These are phyloP conservation scores for Sternarchorhynchus goeldii DNA, from an alignment of 2,797 vertebrate species.

Conservation along the genomic window DNA sequence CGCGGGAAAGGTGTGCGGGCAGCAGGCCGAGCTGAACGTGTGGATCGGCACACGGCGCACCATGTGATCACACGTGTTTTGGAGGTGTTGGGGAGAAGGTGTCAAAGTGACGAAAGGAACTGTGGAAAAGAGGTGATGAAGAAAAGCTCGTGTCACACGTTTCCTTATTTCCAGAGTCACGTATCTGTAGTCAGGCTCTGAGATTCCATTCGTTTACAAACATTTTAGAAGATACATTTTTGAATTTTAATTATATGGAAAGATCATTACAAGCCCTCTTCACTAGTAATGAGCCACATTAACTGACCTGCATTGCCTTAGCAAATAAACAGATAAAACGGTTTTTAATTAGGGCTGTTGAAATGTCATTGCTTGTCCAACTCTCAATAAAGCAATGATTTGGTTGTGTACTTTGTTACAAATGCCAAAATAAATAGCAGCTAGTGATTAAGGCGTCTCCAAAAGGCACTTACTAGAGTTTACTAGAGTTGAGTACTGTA, in stretches of 20 bases:
- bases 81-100: conserved; percentile 40
- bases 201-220: no score
- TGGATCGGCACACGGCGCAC: conserved; percentile 49
- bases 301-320: no score
- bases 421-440: conserved; percentile 6
- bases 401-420: background rate
- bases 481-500: background rate
- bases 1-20: conserved; percentile 22
- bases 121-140: conserved; percentile 12
- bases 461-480: background rate
- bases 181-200: no score
- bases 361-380: background rate
- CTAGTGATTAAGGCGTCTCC: background rate
- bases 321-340: no score
- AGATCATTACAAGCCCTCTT: no score
- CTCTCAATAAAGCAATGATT: background rate
- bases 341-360: background rate
- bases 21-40: background rate
- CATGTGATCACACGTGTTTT: conserved; percentile 49
- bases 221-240: no score
- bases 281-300: no score
- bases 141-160: conserved; percentile 1
- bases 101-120: conserved; percentile 17
- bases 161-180: conserved; percentile 1
- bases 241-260: no score